Conservation (phyloP, 1,140 invertebrate genomes). For the Hylaeus volcanicus region DNA sequence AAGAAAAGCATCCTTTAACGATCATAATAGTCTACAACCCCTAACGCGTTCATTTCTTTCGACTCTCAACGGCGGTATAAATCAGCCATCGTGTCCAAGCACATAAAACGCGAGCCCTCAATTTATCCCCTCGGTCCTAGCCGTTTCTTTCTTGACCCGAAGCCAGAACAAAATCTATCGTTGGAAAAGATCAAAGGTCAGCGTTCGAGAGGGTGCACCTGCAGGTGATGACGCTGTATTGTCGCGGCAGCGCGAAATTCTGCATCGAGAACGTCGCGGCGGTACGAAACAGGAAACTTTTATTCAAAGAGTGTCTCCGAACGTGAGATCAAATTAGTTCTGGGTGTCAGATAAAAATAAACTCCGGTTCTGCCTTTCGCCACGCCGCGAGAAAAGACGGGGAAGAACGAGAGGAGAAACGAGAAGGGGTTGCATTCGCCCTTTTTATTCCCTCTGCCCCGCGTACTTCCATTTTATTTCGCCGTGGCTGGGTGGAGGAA, state of each 20-base stretch:
- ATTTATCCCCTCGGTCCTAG: conserved; percentile 14
- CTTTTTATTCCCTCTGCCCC: conserved; percentile 18
- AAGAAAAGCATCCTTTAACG: no score
- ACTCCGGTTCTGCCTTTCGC: conserved; percentile 11
- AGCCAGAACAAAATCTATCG: conserved; percentile 48
- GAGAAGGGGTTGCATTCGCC: not conserved
- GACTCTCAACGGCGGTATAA: not conserved
- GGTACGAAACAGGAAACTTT: conserved; percentile 44
- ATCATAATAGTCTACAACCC: no score
- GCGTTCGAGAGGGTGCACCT: conserved; percentile 25
- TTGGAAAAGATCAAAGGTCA: conserved; percentile 51
- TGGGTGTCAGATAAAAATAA: conserved; percentile 60
- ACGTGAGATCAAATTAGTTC: conserved; percentile 67
- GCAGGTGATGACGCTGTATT: conserved; percentile 9
- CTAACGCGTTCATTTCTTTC: not conserved
- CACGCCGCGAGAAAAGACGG: not conserved
- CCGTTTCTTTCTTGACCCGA: conserved; percentile 8
- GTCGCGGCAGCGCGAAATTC: conserved; percentile 26
- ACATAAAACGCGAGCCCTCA: conserved; percentile 1
- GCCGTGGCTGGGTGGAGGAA: conserved; percentile 15
- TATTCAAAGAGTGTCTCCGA: conserved; percentile 63
- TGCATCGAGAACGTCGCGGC: conserved; percentile 22
- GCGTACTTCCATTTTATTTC: conserved; percentile 40
- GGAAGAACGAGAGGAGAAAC: not conserved
- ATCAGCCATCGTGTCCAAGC: conserved; percentile 6